A percentile compares a stretch with the other conserved stretches of the same genome.
Conservation (phyloP, 2,797 vertebrate species). For the Hyperoplus immaculatus region DNA sequence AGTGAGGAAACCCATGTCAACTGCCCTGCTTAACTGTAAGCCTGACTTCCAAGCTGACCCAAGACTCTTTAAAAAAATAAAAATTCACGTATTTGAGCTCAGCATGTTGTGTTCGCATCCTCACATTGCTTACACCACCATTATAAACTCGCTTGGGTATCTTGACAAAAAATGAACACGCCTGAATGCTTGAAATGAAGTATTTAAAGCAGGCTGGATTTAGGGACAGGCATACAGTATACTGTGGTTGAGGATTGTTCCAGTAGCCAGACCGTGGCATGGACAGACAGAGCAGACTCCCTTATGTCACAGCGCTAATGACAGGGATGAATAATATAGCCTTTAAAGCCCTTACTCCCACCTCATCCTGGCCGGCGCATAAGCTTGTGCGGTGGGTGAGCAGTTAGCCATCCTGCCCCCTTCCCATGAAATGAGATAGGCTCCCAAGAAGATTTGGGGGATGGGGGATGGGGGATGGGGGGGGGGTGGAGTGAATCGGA, state of each 20-base stretch:
- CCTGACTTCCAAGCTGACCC: conserved; percentile 33
- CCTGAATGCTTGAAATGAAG: conserved; percentile 24
- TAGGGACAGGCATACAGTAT: conserved; percentile 4
- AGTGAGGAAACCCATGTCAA: conserved; percentile 55
- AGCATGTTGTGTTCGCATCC: background rate
- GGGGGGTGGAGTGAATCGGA: conserved; percentile 70
- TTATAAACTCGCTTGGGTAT: conserved; percentile 13
- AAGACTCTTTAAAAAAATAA: conserved; percentile 41
- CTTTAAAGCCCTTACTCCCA: conserved; percentile 68
- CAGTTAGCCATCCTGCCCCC: conserved; percentile 66
- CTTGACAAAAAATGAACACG: conserved; percentile 9
- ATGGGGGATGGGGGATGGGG: background rate
- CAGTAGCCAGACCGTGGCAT: conserved; percentile 54
- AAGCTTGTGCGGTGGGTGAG: conserved; percentile 60
- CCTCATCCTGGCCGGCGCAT: conserved; percentile 65
- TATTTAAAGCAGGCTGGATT: conserved; percentile 8
- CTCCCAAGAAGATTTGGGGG: conserved; percentile 74
- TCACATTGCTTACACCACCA: conserved; percentile 3
- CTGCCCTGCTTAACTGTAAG: conserved; percentile 50
- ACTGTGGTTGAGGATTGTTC: conserved; percentile 37
- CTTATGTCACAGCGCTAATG: conserved; percentile 71
- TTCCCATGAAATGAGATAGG: conserved; percentile 65
- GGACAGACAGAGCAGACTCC: conserved; percentile 47
- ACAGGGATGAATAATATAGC: conserved; percentile 67
- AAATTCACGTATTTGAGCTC: conserved; percentile 21